phyloP scores from a whole-genome alignment of 2,113 vertebrate species.

The Tautogolabrus adspersus region DNA sequence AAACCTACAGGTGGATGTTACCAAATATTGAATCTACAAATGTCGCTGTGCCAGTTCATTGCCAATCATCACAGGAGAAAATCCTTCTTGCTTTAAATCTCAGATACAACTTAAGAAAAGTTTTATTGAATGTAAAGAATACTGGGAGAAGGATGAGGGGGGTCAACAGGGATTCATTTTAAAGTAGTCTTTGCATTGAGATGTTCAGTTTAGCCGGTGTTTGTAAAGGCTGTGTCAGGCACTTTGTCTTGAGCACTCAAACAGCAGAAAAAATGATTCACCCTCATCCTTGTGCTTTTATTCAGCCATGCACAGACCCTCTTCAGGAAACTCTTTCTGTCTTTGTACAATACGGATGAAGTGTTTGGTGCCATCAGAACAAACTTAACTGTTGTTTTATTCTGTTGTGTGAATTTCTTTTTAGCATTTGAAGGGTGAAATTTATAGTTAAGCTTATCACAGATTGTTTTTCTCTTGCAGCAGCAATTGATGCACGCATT shows the following conservation, averaged over 20 bases:
- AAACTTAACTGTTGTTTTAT: background rate
- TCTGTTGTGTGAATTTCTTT: background rate
- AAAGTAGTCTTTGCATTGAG: background rate
- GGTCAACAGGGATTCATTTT: background rate
- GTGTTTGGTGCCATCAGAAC: background rate
- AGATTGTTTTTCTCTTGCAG: background rate
- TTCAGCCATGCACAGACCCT: background rate
- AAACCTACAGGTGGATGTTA: background rate
- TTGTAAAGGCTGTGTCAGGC: conserved; percentile 1
- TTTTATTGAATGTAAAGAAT: background rate
- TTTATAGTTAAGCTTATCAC: background rate
- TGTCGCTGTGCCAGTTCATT: background rate
- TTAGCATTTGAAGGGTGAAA: background rate
- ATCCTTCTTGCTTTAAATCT: background rate
- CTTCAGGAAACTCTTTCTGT: background rate
- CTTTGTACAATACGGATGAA: background rate
- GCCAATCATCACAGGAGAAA: background rate
- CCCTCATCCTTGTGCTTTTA: conserved; percentile 3
- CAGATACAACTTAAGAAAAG: background rate
- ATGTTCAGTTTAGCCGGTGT: background rate
- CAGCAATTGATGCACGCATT: background rate
- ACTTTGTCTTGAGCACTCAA: background rate
- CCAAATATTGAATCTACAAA: background rate
- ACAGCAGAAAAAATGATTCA: background rate
- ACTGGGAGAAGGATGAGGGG: background rate